These are phyloP conservation scores for Sebastes baramenuke DNA, from an alignment of 2,797 vertebrate species.

Conservation along the genomic window DNA sequence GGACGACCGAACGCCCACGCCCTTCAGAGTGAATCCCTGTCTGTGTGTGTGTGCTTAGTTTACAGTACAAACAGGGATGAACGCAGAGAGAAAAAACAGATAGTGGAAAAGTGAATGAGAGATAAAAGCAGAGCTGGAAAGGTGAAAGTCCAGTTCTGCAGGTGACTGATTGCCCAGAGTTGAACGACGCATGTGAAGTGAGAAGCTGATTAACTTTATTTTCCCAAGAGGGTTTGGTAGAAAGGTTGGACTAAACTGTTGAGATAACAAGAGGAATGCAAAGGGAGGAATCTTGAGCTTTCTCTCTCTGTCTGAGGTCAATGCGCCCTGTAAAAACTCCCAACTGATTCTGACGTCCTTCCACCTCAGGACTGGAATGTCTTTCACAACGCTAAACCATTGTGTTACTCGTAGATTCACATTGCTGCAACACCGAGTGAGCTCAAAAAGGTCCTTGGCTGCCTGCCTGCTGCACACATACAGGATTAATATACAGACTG, in stretches of 20 bases:
- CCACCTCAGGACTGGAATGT: constrained; percentile 14
- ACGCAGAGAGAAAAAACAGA: not conserved
- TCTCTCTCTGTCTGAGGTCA: constrained; percentile 33
- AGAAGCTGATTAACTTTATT: not conserved
- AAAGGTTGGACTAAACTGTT: not conserved
- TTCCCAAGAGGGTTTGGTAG: not conserved
- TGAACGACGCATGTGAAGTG: not conserved
- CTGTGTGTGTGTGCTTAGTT: constrained; percentile 17
- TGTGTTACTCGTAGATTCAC: not conserved
- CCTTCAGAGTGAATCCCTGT: not conserved
- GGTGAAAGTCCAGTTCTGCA: constrained; percentile 61
- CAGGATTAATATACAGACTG: constrained; percentile 8
- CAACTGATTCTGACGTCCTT: constrained; percentile 11
- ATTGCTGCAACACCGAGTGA: not conserved
- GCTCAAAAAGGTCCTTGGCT: not conserved
- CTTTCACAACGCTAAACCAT: not conserved
- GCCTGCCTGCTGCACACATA: not conserved
- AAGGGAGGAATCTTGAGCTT: constrained; percentile 39
- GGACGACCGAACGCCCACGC: not conserved
- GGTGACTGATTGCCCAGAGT: constrained; percentile 27
- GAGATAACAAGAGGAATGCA: constrained; percentile 61
- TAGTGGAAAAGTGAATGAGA: constrained; percentile 39
- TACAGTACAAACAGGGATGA: constrained; percentile 50
- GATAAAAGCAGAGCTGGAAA: constrained; percentile 26
- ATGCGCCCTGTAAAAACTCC: not conserved